Percentiles rank a stretch among this genome's conserved stretches.
Conservation (phyloP, 2,113 vertebrate genomes). For the Cricetomys ansorgei region DNA sequence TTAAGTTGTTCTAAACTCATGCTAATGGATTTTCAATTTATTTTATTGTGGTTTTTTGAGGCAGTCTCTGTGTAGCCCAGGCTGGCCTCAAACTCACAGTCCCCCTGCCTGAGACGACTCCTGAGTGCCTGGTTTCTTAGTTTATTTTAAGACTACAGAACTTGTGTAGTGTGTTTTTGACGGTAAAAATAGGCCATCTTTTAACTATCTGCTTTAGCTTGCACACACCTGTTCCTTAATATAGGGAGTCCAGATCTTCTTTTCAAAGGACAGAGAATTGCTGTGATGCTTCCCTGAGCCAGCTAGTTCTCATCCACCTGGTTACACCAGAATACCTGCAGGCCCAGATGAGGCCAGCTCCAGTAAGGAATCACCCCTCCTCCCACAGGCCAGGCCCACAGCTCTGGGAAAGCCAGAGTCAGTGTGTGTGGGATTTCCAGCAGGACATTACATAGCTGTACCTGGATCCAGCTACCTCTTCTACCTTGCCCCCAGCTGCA, state of each 20-base stretch:
- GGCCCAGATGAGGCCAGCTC: background rate
- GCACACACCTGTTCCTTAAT: constrained; percentile 57
- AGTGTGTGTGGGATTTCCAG: background rate
- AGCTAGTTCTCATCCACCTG: background rate
- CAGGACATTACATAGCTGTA: background rate
- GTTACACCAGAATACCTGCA: background rate
- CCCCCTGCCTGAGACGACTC: background rate
- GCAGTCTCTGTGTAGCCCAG: background rate
- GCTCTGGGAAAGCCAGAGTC: background rate
- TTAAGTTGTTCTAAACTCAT: constrained; percentile 56
- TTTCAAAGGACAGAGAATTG: constrained; percentile 46
- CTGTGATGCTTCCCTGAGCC: background rate
- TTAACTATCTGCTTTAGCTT: constrained; percentile 57
- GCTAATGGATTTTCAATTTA: constrained; percentile 29
- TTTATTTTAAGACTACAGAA: constrained; percentile 67
- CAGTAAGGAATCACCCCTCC: background rate
- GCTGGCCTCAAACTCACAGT: background rate
- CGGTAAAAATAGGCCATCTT: constrained; percentile 68
- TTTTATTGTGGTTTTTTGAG: background rate
- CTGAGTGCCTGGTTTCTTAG: background rate
- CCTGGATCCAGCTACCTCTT: background rate
- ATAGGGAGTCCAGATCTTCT: background rate
- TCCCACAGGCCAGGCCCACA: background rate
- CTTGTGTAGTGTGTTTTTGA: constrained; percentile 53
- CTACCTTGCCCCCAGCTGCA: background rate